Base-by-base conservation (phyloP, 2,888 invertebrate species). In the Acrobasis repandana region DNA sequence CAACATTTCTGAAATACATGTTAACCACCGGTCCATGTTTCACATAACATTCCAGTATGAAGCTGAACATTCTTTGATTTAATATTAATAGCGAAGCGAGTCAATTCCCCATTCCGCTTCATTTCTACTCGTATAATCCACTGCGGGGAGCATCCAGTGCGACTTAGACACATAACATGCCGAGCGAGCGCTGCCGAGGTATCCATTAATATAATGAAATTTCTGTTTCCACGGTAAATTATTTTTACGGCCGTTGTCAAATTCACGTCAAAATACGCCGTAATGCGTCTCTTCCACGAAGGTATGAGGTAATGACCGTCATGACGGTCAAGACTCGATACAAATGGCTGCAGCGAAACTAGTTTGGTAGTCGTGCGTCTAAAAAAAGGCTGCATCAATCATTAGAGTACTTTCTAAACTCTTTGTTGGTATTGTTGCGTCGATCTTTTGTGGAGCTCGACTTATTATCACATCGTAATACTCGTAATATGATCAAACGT, bases 331-430 rank as follows among this genome's bases (percentile, higher is more conserved):
- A 70, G 76, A 74, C 76, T 69, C 66, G 66, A 68, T 76, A 80
- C 80, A 52, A 15, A 52, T 57, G 46, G 43, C 20, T 73, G 69
- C 73, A 72, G 70, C 69, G 67, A 72, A 85, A 82, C 86, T 72
- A 77, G 87, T 88, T 87, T 82, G 81, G 70, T 79, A 84, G 81
- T 82, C 81, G 70, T 70, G 74, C 74, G 76, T 79, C 79, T 76
- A 76, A 79, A 81, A 66, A 82, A 83, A 80, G 75, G 79, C 78
- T 72, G 73, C 83, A 85, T 85, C 86, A 80, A 85, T 86, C 85
- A 87, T 83, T 77, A 74, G 73, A 80, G 78, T 78, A 86, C 88
- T 88, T 87, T 87, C 87, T 87, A 86, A 83, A 83, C 79, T 79
- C 81, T 80, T 85, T 85, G 82, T 81, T 81, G 65, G 74, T 71